These are phyloP conservation scores for Hypomecis atomaria DNA, from an alignment of 2,888 invertebrate species.

Conservation along the genomic window DNA sequence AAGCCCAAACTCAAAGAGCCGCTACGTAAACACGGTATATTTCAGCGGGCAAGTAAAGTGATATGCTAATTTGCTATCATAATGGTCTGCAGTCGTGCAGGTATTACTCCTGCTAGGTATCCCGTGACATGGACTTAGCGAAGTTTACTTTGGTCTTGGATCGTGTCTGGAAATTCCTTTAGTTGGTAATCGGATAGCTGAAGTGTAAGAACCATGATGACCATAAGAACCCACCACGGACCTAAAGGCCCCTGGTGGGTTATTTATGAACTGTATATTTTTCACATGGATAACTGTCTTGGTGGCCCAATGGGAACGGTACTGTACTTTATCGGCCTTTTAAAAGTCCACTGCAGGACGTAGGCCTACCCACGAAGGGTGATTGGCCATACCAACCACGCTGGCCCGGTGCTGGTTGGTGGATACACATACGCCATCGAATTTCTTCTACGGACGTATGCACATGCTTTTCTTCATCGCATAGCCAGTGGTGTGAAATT, in stretches of 20 bases:
- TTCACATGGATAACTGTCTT: background rate
- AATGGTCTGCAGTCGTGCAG: conserved; percentile 31
- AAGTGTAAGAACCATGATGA: background rate
- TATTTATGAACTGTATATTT: background rate
- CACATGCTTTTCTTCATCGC: no score
- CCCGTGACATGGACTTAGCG: conserved; percentile 6
- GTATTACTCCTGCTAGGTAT: conserved; percentile 17
- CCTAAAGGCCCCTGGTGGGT: conserved; percentile 10
- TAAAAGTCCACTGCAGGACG: no score
- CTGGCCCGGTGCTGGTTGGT: no score
- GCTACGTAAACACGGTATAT: background rate
- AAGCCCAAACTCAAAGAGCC: no score
- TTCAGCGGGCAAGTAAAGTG: conserved; percentile 28
- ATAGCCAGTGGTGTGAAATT: no score
- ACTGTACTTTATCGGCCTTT: no score
- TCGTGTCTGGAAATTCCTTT: conserved; percentile 18
- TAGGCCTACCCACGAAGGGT: no score
- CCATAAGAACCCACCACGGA: no score
- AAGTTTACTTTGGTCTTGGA: conserved; percentile 19
- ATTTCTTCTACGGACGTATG: no score
- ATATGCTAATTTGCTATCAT: conserved; percentile 40
- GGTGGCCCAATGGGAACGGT: no score
- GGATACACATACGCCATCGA: no score
- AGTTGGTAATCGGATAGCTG: conserved; percentile 19
- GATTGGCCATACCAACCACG: no score